A percentile compares a stretch with the other conserved stretches of the same genome.
Conservation (phyloP, 2,888 invertebrate genomes). For the Rhingia campestris region DNA sequence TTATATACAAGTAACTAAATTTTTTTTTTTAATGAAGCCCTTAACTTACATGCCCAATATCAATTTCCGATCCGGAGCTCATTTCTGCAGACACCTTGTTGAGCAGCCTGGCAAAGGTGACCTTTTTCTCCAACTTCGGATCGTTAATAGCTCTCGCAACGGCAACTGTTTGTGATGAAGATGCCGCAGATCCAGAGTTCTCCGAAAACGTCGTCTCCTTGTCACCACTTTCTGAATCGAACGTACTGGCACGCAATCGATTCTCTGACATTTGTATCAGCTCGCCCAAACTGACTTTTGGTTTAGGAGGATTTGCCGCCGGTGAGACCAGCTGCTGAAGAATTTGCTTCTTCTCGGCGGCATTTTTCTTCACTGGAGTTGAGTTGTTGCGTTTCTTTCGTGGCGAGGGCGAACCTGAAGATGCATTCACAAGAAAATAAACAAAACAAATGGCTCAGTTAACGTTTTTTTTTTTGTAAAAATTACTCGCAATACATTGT, state of each 20-base stretch:
- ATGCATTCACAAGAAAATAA: conserved; percentile 11
- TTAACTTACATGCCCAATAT: conserved; percentile 84
- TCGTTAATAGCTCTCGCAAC: conserved; percentile 85
- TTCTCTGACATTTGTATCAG: conserved; percentile 89
- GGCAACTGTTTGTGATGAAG: conserved; percentile 83
- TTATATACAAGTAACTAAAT: not conserved
- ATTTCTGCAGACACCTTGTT: conserved; percentile 91
- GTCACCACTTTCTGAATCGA: conserved; percentile 83
- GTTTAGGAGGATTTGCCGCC: conserved; percentile 84
- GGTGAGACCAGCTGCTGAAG: conserved; percentile 90
- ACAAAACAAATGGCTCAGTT: conserved; percentile 2
- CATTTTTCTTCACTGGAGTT: conserved; percentile 89
- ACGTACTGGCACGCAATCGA: conserved; percentile 83
- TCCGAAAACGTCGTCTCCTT: conserved; percentile 86
- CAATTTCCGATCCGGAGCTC: conserved; percentile 89
- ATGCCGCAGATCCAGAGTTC: conserved; percentile 83
- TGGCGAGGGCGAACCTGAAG: conserved; percentile 89
- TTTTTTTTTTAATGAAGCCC: not conserved
- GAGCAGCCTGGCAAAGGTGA: conserved; percentile 89
- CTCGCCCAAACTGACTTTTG: conserved; percentile 87
- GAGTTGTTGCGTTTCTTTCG: conserved; percentile 91
- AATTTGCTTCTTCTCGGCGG: conserved; percentile 90
- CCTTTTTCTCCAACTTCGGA: conserved; percentile 90
- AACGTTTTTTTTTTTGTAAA: not conserved
- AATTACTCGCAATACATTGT: not conserved